phyloP scores from a whole-genome alignment of 2,113 vertebrate genomes.

The Eonycteris spelaea region DNA sequence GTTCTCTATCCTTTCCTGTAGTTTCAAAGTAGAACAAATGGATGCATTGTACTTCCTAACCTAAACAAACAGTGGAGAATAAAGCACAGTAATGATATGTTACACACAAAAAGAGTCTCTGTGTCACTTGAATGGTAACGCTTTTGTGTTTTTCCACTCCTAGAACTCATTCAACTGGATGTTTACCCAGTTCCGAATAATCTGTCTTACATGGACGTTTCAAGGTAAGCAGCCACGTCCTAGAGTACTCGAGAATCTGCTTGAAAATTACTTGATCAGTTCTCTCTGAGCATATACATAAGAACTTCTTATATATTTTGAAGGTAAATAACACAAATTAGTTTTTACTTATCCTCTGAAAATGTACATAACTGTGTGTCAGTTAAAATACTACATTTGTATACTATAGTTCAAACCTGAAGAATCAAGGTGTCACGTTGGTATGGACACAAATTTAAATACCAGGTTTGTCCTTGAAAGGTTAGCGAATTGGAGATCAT shows the following conservation, averaged over 20 bases:
- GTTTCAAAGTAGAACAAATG: neutral
- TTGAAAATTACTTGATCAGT: neutral
- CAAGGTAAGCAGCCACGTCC: slow-evolving; percentile 86
- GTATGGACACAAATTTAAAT: neutral
- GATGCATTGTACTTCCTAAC: neutral
- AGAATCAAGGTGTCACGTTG: neutral
- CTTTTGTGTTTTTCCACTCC: slow-evolving; percentile 45
- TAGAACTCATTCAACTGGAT: slow-evolving; percentile 93
- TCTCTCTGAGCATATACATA: neutral
- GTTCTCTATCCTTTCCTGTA: neutral
- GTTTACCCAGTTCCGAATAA: slow-evolving; percentile 92
- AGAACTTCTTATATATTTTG: neutral
- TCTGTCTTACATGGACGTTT: slow-evolving; percentile 94
- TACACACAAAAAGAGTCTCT: neutral
- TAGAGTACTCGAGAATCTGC: neutral
- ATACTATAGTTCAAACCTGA: neutral
- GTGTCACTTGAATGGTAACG: slow-evolving; percentile 1
- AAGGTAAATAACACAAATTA: neutral
- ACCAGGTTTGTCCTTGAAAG: neutral
- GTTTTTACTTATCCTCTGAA: neutral
- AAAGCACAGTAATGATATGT: neutral
- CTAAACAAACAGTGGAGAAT: neutral
- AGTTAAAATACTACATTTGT: neutral
- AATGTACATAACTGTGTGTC: neutral
- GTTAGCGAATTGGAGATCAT: neutral